phyloP scores from a whole-genome alignment of 1,140 invertebrate species.

The Apolygus lucorum region DNA sequence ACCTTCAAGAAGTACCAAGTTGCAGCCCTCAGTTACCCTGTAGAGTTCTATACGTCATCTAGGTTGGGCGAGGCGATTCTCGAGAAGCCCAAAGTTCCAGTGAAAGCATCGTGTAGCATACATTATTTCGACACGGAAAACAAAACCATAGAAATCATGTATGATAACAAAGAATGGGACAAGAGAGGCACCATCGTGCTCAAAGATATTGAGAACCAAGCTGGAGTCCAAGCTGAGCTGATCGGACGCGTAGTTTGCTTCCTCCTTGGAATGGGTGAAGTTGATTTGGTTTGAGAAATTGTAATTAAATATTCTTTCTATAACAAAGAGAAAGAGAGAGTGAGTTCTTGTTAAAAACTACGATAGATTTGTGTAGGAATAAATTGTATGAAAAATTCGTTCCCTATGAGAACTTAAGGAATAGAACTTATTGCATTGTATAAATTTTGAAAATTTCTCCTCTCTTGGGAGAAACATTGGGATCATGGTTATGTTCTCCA shows the following conservation, averaged over 20 bases:
- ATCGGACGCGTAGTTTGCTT: slow-evolving; percentile 4
- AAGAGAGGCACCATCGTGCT: not conserved
- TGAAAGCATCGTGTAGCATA: not conserved
- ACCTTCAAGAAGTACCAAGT: no score
- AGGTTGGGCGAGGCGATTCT: no score
- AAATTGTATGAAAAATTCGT: not conserved
- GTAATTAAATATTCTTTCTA: no score
- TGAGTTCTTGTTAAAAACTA: not conserved
- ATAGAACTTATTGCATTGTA: not conserved
- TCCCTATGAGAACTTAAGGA: not conserved
- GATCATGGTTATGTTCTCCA: no score
- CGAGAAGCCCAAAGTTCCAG: not conserved
- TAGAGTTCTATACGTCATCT: no score
- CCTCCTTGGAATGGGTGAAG: not conserved
- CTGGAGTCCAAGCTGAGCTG: not conserved
- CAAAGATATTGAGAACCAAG: not conserved
- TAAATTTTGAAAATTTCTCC: not conserved
- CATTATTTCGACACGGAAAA: not conserved
- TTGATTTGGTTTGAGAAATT: no score
- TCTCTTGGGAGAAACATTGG: no score
- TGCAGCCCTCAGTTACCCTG: no score
- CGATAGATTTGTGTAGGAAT: not conserved
- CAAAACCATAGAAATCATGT: not conserved
- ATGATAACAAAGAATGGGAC: not conserved
- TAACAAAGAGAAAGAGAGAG: no score